A percentile compares a stretch with the other conserved stretches of the same genome.
phyloP scores from a whole-genome alignment of 2,888 invertebrate genomes.

The Amitus sp. region DNA sequence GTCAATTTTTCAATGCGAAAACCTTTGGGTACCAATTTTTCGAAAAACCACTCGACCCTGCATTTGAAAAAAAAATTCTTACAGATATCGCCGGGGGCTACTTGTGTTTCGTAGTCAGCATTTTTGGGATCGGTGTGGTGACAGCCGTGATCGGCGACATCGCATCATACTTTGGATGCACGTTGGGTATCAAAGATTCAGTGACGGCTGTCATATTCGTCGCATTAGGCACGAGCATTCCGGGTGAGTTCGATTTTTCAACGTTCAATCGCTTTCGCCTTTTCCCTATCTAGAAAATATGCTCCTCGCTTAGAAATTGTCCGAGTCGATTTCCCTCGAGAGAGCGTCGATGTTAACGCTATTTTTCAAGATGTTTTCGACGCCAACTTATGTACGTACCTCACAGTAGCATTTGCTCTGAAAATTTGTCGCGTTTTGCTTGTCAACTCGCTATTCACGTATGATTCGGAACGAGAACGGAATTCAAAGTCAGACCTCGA shows the following conservation, averaged over 20 bases:
- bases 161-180: slow-evolving; percentile 97
- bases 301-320: no score
- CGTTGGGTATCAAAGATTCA: slow-evolving; percentile 94
- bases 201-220: slow-evolving; percentile 98
- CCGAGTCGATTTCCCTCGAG: neutral
- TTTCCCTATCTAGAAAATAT: no score
- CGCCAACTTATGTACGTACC: no score
- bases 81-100: slow-evolving; percentile 94
- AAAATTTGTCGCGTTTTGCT: neutral
- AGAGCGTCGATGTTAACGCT: no score
- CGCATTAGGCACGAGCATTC: slow-evolving; percentile 97
- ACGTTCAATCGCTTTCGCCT: no score
- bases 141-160: slow-evolving; percentile 98
- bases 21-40: no score
- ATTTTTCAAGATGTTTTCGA: no score
- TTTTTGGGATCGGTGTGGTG: slow-evolving; percentile 90
- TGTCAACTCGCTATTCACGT: neutral
- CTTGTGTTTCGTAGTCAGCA: slow-evolving; percentile 93
- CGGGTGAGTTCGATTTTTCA: slow-evolving; percentile 73
- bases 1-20: no score
- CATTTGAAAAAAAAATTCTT: slow-evolving; percentile 47
- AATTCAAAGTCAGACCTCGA: neutral
- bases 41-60: no score
- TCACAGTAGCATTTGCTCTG: neutral
- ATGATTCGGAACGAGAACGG: neutral